phyloP scores from a whole-genome alignment of 2,113 vertebrate species.

The Coptodon bakossiorum region DNA sequence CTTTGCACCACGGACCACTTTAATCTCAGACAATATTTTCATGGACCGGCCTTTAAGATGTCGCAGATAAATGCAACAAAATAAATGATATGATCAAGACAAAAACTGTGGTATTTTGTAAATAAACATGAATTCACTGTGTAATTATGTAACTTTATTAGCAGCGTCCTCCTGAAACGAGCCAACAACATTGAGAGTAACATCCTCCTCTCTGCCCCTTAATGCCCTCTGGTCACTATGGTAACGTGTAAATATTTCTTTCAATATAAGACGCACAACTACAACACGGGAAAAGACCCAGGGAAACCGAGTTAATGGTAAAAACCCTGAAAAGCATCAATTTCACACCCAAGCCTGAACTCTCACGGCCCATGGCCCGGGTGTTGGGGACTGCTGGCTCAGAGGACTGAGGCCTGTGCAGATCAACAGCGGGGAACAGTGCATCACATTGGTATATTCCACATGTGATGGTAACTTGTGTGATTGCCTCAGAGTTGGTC shows the following conservation, averaged over 20 bases:
- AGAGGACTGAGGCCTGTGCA: neutral
- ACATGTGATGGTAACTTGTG: neutral
- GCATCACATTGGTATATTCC: neutral
- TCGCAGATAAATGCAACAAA: neutral
- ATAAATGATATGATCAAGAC: neutral
- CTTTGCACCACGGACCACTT: neutral
- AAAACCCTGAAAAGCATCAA: neutral
- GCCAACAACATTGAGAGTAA: neutral
- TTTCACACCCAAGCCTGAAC: neutral
- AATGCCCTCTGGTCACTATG: rapidly evolving
- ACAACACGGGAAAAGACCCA: neutral
- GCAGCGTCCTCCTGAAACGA: rapidly evolving
- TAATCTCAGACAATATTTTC: neutral
- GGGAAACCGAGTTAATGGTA: rapidly evolving
- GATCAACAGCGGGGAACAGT: neutral
- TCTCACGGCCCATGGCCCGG: neutral
- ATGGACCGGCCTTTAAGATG: neutral
- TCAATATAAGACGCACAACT: rapidly evolving
- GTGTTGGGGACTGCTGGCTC: neutral
- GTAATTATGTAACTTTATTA: neutral
- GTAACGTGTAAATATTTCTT: neutral
- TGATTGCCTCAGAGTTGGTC: neutral
- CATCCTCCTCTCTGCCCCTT: neutral
- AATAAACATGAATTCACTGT: neutral
- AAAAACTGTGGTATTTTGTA: neutral